Percentiles rank a stretch among this genome's conserved stretches.
These are phyloP conservation scores for Fulmarus glacialis DNA, from an alignment of 2,113 vertebrate species.

Conservation along the genomic window DNA sequence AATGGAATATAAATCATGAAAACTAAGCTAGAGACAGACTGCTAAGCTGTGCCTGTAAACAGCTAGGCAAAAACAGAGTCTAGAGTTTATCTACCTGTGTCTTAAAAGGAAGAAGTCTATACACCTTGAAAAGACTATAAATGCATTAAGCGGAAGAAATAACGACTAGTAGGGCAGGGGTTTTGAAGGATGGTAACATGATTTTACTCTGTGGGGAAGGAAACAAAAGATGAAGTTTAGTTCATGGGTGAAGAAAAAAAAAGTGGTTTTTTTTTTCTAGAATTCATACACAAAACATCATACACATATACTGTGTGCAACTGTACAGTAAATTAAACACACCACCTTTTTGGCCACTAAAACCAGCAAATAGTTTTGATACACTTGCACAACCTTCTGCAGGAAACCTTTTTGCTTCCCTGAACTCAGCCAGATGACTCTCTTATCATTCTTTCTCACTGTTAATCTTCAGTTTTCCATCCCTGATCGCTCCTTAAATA, in stretches of 20 bases:
- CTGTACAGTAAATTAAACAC: background rate
- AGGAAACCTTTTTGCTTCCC: background rate
- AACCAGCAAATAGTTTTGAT: accelerated
- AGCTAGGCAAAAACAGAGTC: too few relatives aligned
- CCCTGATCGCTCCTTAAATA: background rate
- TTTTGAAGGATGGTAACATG: background rate
- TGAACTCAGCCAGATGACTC: background rate
- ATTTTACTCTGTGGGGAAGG: background rate
- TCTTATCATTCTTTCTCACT: background rate
- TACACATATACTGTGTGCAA: background rate
- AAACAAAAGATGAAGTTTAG: background rate
- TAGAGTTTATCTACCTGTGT: background rate
- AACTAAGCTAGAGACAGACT: background rate
- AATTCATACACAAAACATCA: background rate
- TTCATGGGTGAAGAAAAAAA: background rate
- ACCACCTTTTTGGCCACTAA: background rate
- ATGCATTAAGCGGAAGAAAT: background rate
- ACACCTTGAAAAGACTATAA: background rate
- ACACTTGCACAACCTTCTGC: background rate
- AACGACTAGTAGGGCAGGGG: background rate
- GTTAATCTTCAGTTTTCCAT: background rate
- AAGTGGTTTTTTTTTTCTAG: background rate
- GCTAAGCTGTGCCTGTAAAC: background rate
- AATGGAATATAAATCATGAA: background rate
- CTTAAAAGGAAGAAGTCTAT: too few relatives aligned